Evolutionary conservation across 2,888 invertebrate species (phyloP).

Genomic region (Heteromurus nitidus): DNA sequence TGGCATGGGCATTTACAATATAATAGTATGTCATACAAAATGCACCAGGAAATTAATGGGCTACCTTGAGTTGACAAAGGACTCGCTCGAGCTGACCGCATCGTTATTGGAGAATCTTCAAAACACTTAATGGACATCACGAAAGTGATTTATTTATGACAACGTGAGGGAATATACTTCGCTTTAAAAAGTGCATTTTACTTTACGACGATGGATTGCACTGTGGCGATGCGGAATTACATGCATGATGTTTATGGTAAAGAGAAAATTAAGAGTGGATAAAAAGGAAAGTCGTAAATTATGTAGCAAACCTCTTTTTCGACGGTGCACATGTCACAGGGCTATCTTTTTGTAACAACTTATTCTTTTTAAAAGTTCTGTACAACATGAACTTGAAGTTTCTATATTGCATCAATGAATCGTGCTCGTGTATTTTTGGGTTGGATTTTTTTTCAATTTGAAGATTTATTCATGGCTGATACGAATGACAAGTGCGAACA

Average conservation of each 20-base stretch:
- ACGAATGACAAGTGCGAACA: too few species aligned
- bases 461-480: too few species aligned
- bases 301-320: neutral
- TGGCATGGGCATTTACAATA: too few species aligned
- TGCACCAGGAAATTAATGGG: slow-evolving; percentile 18
- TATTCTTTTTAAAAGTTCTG: too few species aligned
- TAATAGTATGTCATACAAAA: too few species aligned
- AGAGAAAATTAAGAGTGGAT: slow-evolving; percentile 8
- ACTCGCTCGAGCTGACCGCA: neutral
- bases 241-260: neutral
- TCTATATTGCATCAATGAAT: too few species aligned
- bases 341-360: too few species aligned
- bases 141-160: neutral
- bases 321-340: too few species aligned
- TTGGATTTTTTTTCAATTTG: too few species aligned
- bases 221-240: neutral
- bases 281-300: neutral
- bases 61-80: slow-evolving; percentile 17
- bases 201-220: neutral
- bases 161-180: neutral
- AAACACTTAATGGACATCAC: neutral
- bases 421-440: too few species aligned
- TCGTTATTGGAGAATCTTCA: slow-evolving; percentile 25
- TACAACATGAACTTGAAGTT: too few species aligned
- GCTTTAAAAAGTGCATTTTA: neutral